phyloP scores from a whole-genome alignment of 2,113 vertebrate genomes.

The Casuarius casuarius region DNA sequence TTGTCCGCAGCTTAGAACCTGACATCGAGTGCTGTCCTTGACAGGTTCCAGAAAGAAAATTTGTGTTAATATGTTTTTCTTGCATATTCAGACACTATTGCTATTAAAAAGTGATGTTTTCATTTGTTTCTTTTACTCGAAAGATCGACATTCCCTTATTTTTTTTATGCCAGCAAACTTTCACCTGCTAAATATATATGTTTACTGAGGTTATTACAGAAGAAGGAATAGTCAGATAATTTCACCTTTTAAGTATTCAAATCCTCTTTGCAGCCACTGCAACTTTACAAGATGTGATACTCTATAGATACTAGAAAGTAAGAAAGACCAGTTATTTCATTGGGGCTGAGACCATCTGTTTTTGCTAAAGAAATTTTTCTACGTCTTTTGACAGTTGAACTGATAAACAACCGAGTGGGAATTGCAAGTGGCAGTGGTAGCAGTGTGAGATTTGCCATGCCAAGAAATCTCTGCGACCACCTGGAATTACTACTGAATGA shows the following conservation, averaged over 20 bases:
- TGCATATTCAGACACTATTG: neutral
- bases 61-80: neutral
- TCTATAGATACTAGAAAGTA: neutral
- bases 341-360: neutral
- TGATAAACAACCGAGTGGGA: constrained; percentile 12
- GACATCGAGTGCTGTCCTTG: neutral
- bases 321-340: neutral
- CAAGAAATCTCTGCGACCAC: constrained; percentile 25
- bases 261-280: neutral
- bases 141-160: neutral
- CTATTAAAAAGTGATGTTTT: neutral
- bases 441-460: neutral
- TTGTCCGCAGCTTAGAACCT: neutral
- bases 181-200: too few relatives aligned
- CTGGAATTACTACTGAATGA: constrained; percentile 17
- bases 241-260: neutral
- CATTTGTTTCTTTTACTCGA: neutral
- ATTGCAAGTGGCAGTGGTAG: neutral
- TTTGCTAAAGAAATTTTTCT: neutral
- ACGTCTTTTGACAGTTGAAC: constrained; percentile 6
- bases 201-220: neutral
- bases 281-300: neutral
- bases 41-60: constrained; percentile 19
- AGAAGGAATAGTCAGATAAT: neutral
- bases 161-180: neutral